Conservation (phyloP, 2,888 invertebrate species). For the Drosophila helvetica region DNA sequence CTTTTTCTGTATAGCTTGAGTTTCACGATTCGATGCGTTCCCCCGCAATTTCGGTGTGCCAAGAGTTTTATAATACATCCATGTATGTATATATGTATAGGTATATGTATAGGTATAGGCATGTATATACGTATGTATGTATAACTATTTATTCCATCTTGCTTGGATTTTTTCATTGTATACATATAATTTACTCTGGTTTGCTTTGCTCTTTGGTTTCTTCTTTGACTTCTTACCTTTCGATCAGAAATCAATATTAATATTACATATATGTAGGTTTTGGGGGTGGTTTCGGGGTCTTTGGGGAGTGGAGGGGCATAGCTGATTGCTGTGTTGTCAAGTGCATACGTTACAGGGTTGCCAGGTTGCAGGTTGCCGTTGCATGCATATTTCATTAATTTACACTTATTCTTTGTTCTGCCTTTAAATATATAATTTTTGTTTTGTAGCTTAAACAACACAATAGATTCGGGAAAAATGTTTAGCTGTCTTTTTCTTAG, state of each 20-base stretch:
- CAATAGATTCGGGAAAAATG: conserved; percentile 1
- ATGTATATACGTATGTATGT: conserved; percentile 18
- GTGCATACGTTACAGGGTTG: conserved; percentile 7
- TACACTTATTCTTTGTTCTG: conserved; percentile 33
- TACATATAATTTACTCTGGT: conserved; percentile 31
- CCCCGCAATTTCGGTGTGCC: conserved; percentile 23
- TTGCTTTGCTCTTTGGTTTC: conserved; percentile 35
- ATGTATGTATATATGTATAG: conserved; percentile 20
- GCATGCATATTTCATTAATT: conserved; percentile 22
- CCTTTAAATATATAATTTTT: conserved; percentile 7
- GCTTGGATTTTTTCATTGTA: conserved; percentile 10
- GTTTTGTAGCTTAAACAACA: not conserved
- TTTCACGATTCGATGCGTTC: not conserved
- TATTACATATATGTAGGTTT: not conserved
- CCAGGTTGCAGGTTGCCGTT: not conserved
- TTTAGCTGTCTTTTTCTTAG: not conserved
- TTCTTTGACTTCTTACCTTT: conserved; percentile 10
- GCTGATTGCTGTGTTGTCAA: conserved; percentile 22
- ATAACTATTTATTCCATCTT: conserved; percentile 26
- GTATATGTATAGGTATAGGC: conserved; percentile 8
- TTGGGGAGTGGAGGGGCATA: not conserved
- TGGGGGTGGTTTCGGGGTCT: not conserved
- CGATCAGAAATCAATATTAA: conserved; percentile 9
- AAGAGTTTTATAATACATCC: conserved; percentile 29
- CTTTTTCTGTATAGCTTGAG: conserved; percentile 12